Conservation (phyloP, 2,113 vertebrate genomes). For the Sinocyclocheilus rhinocerous region DNA sequence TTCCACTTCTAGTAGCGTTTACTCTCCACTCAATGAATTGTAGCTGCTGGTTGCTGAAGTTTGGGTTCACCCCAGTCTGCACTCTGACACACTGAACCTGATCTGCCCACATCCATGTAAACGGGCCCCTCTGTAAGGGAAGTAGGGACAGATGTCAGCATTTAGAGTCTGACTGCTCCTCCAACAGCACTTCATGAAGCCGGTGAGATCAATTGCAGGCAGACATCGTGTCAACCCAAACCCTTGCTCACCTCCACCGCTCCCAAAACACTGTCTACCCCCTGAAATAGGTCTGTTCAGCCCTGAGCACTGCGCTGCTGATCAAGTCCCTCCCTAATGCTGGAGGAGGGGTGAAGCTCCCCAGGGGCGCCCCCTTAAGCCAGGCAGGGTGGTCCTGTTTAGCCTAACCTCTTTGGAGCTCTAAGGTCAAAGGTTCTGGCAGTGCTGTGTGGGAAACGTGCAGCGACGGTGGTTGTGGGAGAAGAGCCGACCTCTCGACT, state of each 20-base stretch:
- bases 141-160: constrained; percentile 37
- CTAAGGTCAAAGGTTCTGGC: constrained; percentile 73
- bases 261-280: not conserved
- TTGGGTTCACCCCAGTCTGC: not conserved
- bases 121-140: constrained; percentile 25
- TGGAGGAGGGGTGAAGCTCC: constrained; percentile 35
- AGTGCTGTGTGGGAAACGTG: constrained; percentile 77
- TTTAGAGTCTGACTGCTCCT: constrained; percentile 39
- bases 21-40: not conserved
- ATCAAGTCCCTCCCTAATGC: not conserved
- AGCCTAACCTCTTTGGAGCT: constrained; percentile 61
- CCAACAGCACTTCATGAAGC: constrained; percentile 45
- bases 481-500: not conserved
- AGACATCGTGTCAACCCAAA: constrained; percentile 35
- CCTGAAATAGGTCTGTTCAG: constrained; percentile 46
- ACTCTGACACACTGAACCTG: constrained; percentile 49
- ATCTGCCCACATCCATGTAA: constrained; percentile 12
- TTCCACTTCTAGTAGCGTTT: no score
- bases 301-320: constrained; percentile 28
- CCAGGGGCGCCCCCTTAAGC: constrained; percentile 60
- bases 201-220: constrained; percentile 45
- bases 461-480: constrained; percentile 24
- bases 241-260: constrained; percentile 23
- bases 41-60: not conserved
- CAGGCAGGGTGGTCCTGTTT: constrained; percentile 74